Percentiles rank a stretch among this genome's conserved stretches.
Evolutionary conservation across 2,113 vertebrate species (phyloP).

Genomic region (Hiodon tergisus): DNA sequence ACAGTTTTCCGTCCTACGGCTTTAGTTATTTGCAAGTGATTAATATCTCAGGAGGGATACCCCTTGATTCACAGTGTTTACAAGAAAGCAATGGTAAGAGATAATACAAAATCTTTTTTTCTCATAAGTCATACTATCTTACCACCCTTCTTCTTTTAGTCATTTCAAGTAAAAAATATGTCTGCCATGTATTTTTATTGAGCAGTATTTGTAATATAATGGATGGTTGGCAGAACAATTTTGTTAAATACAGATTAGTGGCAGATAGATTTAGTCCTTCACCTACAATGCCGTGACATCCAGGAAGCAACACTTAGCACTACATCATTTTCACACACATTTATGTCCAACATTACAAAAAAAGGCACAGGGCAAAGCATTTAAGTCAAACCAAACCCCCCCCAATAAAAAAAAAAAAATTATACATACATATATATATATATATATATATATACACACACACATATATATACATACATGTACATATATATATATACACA

Average conservation of each 20-base stretch:
- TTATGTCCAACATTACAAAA: constrained; percentile 67
- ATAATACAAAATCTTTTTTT: constrained; percentile 23
- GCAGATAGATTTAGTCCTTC: constrained; percentile 69
- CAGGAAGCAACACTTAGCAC: constrained; percentile 72
- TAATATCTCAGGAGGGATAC: constrained; percentile 39
- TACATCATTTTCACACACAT: constrained; percentile 55
- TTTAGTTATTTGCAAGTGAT: constrained; percentile 37
- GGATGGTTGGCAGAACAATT: constrained; percentile 47
- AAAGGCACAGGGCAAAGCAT: constrained; percentile 68
- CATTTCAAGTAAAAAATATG: constrained; percentile 66
- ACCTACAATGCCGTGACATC: constrained; percentile 71
- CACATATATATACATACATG: too few relatives aligned
- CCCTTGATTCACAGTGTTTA: constrained; percentile 70
- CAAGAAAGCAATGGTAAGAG: constrained; percentile 64
- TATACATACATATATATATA: constrained; percentile 52
- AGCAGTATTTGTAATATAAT: constrained; percentile 58
- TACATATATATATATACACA: too few relatives aligned
- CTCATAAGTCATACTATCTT: constrained; percentile 45
- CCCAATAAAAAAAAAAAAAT: constrained; percentile 31
- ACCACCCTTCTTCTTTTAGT: constrained; percentile 51
- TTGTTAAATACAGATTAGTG: constrained; percentile 48
- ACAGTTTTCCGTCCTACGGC: constrained; percentile 29
- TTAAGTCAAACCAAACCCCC: constrained; percentile 57
- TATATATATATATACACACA: neutral
- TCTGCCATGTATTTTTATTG: constrained; percentile 42